Percentiles rank a stretch among this genome's conserved stretches.
Evolutionary conservation across 2,797 vertebrate genomes (phyloP).

Genomic region (Alectoris magna): DNA sequence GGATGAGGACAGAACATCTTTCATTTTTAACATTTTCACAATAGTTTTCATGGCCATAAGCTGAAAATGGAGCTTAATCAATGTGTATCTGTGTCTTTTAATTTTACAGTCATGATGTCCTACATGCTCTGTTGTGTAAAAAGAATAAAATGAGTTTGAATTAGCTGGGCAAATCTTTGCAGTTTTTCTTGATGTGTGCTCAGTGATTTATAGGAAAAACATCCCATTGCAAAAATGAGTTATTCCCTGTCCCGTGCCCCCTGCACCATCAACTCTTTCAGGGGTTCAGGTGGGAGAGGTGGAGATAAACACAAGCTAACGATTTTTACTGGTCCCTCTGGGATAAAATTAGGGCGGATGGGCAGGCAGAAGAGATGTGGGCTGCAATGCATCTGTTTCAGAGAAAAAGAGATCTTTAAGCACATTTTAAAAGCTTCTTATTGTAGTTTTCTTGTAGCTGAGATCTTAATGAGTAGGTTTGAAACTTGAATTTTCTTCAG

Average conservation of each 20-base stretch:
- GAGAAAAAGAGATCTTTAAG: not conserved
- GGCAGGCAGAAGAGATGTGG: not conserved
- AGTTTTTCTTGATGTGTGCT: not conserved
- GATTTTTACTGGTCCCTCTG: conserved; percentile 40
- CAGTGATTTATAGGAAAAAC: not conserved
- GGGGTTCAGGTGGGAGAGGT: not conserved
- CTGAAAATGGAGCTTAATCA: conserved; percentile 22
- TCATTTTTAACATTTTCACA: conserved; percentile 19
- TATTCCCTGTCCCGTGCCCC: not conserved
- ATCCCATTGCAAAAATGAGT: not conserved
- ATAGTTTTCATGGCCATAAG: conserved; percentile 19
- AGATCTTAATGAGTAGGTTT: not conserved
- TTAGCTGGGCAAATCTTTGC: not conserved
- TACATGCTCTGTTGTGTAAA: not conserved
- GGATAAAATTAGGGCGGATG: conserved; percentile 21
- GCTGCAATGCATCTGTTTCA: not conserved
- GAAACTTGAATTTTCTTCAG: not conserved
- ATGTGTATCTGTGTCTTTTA: conserved; percentile 21
- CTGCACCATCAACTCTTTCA: not conserved
- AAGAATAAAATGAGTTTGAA: not conserved
- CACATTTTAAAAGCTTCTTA: not conserved
- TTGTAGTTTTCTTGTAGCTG: not conserved
- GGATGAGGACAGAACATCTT: not conserved
- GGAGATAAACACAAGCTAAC: not conserved
- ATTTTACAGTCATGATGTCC: not conserved